Evolutionary conservation across 2,113 vertebrate genomes (phyloP).

Genomic region (Epinephelus fuscoguttatus): DNA sequence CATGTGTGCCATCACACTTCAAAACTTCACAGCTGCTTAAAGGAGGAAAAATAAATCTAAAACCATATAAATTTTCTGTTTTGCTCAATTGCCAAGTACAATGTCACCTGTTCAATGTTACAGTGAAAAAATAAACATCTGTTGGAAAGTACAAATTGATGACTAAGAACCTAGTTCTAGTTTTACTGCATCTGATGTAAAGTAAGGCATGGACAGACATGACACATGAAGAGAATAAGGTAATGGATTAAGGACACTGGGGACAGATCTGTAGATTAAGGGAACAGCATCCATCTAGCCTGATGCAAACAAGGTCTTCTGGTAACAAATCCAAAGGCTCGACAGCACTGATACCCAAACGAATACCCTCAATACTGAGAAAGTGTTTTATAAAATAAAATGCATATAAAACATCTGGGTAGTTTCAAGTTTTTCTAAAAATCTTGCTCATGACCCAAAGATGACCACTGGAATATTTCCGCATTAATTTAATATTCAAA

Average conservation of each 20-base stretch:
- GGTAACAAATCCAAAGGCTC: slow-evolving; percentile 44
- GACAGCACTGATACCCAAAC: slow-evolving; percentile 37
- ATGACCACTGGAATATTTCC: slow-evolving; percentile 47
- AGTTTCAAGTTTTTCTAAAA: slow-evolving; percentile 74
- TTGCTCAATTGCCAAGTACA: slow-evolving; percentile 70
- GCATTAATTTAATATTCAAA: slow-evolving; percentile 31
- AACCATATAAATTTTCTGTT: slow-evolving; percentile 41
- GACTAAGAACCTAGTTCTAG: slow-evolving; percentile 62
- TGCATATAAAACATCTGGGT: slow-evolving; percentile 77
- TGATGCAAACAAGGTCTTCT: slow-evolving; percentile 36
- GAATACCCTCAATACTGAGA: slow-evolving; percentile 58
- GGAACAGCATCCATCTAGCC: slow-evolving; percentile 47
- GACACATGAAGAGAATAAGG: slow-evolving; percentile 54
- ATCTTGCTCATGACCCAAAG: slow-evolving; percentile 38
- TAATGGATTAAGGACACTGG: slow-evolving; percentile 69
- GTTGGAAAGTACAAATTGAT: slow-evolving; percentile 70
- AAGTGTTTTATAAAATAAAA: slow-evolving; percentile 73
- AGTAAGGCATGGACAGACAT: slow-evolving; percentile 82
- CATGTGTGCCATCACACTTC: slow-evolving; percentile 38
- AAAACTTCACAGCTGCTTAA: slow-evolving; percentile 62
- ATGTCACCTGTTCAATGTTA: slow-evolving; percentile 66
- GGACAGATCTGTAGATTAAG: slow-evolving; percentile 59
- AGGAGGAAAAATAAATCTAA: slow-evolving; percentile 30
- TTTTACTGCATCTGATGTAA: slow-evolving; percentile 77
- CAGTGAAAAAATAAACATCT: slow-evolving; percentile 79